Evolutionary conservation across 2,797 vertebrate genomes (phyloP).

Genomic region (Limosa lapponica): DNA sequence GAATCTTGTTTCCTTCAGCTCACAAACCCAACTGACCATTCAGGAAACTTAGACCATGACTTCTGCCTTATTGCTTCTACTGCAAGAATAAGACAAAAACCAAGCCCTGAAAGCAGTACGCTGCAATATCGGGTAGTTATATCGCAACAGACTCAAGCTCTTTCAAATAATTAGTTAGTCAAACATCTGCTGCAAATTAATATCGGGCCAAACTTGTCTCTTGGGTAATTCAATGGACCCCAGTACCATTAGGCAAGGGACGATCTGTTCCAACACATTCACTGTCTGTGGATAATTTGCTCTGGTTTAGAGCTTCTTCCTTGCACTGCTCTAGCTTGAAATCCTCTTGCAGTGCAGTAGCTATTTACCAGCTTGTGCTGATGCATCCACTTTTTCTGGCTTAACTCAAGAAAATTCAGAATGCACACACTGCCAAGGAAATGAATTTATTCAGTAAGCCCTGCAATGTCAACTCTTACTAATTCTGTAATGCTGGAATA

Average conservation of each 20-base stretch:
- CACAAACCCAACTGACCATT: background rate
- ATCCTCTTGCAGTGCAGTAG: conserved; percentile 6
- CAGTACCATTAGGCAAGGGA: background rate
- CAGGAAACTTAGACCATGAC: background rate
- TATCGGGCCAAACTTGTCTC: background rate
- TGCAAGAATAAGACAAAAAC: background rate
- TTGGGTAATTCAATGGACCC: background rate
- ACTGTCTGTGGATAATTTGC: background rate
- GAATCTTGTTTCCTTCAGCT: background rate
- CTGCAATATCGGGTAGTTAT: background rate
- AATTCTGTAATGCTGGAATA: conserved; percentile 43
- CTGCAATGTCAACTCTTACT: conserved; percentile 18
- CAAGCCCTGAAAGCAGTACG: background rate
- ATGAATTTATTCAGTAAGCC: conserved; percentile 50
- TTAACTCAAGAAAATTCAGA: conserved; percentile 49
- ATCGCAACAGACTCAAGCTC: background rate
- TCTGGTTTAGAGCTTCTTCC: background rate
- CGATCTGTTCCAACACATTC: conserved; percentile 1
- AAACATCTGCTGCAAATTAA: conserved; percentile 51
- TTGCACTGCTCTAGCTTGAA: background rate
- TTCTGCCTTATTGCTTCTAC: background rate
- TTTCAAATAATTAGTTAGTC: conserved; percentile 25
- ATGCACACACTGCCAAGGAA: conserved; percentile 18
- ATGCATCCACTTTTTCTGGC: conserved; percentile 33
- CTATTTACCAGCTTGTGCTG: conserved; percentile 29